Evolutionary conservation across 2,113 vertebrate species (phyloP), one percentile per base, ranked within the genome.

Genomic region (Sclerurus mexicanus): DNA sequence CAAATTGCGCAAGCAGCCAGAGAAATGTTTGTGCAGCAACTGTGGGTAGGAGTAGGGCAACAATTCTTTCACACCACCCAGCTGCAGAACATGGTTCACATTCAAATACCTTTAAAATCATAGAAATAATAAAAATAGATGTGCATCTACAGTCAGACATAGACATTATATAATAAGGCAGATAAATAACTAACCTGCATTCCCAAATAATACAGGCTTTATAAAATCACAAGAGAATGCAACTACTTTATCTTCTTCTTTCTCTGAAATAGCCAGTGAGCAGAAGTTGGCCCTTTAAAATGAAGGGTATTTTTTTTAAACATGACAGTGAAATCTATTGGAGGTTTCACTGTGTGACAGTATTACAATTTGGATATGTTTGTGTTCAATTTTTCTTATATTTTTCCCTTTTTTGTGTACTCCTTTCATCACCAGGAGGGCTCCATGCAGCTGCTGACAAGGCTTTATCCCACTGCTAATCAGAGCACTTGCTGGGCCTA

Each of bases 51-150:
- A 96, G 93, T 98, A 99, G 3, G 98, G 98, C 42, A 99, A 93
- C 0, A 98, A 98, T 93, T 98, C 98, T 50, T 99, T 99, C 12
- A 99, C 98, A 58, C 99, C 99, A 14, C 99, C 99, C 30, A 99
- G 95, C 96, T 99, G 98, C 14, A 99, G 97, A 73, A 99, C 98
- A 56, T 98, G 98, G 89, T 98, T 98, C 69, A 86, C 95, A 90
- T 98, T 98, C 97, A 98, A 97, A 91, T 98, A 97, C 97, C 99
- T 99, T 59, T 52, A 81, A 95, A 78, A 81, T 80, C 12, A 94
- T 2, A 90, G 5, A 22, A 74, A 68, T 63, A 79, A 80, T 39
- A 81, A 82, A 92, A 78, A 55, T 4, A 74, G 42, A 64, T 24
- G 10, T 72, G 58, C 49, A 74, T 83, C 58, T 73, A 35, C 58